Evolutionary conservation across 1,140 invertebrate genomes (phyloP).

Genomic region (Drosophila grimshawi): DNA sequence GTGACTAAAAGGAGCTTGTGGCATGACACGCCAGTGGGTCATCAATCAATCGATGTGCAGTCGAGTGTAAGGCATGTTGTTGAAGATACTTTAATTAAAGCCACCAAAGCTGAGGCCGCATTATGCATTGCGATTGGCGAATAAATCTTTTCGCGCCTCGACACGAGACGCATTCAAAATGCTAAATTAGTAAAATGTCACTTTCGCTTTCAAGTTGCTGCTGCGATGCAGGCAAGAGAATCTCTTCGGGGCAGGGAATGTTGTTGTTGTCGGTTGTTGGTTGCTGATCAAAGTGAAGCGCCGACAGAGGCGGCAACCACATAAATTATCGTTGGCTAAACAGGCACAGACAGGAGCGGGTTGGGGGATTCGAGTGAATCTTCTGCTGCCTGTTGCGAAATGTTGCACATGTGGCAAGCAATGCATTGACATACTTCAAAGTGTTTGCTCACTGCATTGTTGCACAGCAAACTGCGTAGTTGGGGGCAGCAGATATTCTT

Average conservation of each 20-base stretch:
- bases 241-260: constrained; percentile 40
- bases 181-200: constrained; percentile 83
- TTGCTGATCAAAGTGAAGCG: constrained; percentile 64
- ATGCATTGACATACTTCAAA: constrained; percentile 82
- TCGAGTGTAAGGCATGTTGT: constrained; percentile 26
- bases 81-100: constrained; percentile 66
- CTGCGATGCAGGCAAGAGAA: constrained; percentile 16
- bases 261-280: constrained; percentile 35
- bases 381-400: constrained; percentile 44
- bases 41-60: constrained; percentile 56
- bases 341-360: constrained; percentile 67
- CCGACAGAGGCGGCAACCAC: constrained; percentile 63
- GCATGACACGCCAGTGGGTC: constrained; percentile 14
- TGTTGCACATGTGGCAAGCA: constrained; percentile 76
- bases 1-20: neutral
- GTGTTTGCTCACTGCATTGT: constrained; percentile 53
- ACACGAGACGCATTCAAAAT: constrained; percentile 73
- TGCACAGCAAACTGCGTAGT: constrained; percentile 7
- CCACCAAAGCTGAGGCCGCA: constrained; percentile 10
- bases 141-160: constrained; percentile 71
- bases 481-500: neutral
- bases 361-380: constrained; percentile 3
- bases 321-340: constrained; percentile 79
- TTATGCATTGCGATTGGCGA: constrained; percentile 46
- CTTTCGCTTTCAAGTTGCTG: constrained; percentile 75